A percentile compares a stretch with the other conserved stretches of the same genome.
Evolutionary conservation across 2,113 vertebrate species (phyloP).

Genomic region (Apteryx owenii): DNA sequence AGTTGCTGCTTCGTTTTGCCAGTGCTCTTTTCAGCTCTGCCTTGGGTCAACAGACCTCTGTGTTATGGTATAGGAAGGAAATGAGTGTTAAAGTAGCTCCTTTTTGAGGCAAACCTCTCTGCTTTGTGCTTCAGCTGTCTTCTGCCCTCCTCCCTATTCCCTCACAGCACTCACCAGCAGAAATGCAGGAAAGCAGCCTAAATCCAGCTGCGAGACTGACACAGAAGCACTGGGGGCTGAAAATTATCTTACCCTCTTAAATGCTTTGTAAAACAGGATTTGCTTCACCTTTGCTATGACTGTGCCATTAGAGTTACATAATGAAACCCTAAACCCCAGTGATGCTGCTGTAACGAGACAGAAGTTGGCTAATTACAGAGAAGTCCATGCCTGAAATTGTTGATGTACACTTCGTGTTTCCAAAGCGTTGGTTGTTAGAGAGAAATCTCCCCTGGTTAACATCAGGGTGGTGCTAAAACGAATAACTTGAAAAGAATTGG

Average conservation of each 20-base stretch:
- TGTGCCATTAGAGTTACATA: conserved; percentile 39
- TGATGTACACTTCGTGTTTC: conserved; percentile 15
- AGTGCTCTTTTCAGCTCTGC: background rate
- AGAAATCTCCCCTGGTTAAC: conserved; percentile 16
- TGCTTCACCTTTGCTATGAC: conserved; percentile 11
- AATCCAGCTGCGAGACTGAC: background rate
- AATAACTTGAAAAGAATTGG: background rate
- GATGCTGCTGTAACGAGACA: conserved; percentile 39
- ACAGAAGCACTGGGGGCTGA: background rate
- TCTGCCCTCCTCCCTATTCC: background rate
- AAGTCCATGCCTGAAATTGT: conserved; percentile 27
- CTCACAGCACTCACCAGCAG: background rate
- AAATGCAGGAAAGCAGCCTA: background rate
- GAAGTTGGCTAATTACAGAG: conserved; percentile 59
- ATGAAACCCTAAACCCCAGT: conserved; percentile 36
- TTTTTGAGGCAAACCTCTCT: conserved; percentile 9
- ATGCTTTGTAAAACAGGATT: conserved; percentile 39
- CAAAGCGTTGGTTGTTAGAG: background rate
- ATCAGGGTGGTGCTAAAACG: background rate
- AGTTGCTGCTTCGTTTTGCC: background rate
- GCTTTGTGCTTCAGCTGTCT: background rate
- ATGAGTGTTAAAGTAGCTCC: background rate
- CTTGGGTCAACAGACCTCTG: background rate
- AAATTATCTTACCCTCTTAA: background rate
- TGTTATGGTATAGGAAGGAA: conserved; percentile 22